Percentiles rank a stretch among this genome's conserved stretches.
phyloP scores from a whole-genome alignment of 2,888 invertebrate genomes.

The Chydorus sphaericus region DNA sequence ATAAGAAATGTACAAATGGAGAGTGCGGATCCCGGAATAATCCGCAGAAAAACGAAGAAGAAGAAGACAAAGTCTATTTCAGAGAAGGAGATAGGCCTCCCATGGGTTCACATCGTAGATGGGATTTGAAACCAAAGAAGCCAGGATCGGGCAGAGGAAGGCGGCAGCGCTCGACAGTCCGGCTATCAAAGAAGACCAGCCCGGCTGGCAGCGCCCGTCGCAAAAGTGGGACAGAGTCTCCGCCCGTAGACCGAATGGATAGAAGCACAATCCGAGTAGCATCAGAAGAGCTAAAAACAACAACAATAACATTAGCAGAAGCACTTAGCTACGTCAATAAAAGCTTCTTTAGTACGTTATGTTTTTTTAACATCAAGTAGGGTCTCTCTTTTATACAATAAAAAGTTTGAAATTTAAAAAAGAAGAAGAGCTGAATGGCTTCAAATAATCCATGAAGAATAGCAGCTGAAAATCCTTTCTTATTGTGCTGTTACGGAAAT shows the following conservation, averaged over 20 bases:
- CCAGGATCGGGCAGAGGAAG: conserved; percentile 9
- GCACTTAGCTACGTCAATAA: too few species aligned
- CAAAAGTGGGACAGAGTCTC: conserved; percentile 7
- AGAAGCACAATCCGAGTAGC: conserved; percentile 7
- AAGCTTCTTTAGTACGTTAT: too few species aligned
- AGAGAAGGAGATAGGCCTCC: conserved; percentile 4
- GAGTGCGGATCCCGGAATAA: too few species aligned
- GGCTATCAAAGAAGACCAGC: conserved; percentile 8
- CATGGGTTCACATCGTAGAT: conserved; percentile 8
- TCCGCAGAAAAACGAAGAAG: too few species aligned
- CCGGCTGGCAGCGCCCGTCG: conserved; percentile 10
- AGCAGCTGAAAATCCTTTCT: too few species aligned
- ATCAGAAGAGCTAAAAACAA: conserved; percentile 4
- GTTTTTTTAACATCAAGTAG: too few species aligned
- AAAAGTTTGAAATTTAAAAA: too few species aligned
- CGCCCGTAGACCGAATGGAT: conserved; percentile 2
- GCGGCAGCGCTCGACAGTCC: conserved; percentile 7
- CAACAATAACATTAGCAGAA: background rate
- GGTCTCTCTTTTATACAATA: too few species aligned
- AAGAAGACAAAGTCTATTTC: background rate
- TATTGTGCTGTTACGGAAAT: too few species aligned
- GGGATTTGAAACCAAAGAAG: conserved; percentile 1
- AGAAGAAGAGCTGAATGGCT: too few species aligned
- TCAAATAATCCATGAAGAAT: too few species aligned
- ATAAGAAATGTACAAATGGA: too few species aligned